phyloP scores from a whole-genome alignment of 2,113 vertebrate species.

The Agelaius phoeniceus region DNA sequence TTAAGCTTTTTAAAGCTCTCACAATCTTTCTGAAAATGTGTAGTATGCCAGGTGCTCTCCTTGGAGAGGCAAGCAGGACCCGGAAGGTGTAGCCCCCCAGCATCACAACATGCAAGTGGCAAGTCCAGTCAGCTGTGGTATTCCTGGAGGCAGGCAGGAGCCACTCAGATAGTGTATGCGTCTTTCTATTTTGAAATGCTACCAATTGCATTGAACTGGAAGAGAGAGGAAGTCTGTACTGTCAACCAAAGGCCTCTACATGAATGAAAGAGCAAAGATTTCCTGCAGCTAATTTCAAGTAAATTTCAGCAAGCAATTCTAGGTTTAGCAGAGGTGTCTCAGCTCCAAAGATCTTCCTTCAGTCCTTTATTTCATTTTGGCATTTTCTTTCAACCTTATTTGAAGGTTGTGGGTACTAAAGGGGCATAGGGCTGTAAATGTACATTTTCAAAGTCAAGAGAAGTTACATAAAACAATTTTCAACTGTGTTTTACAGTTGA shows the following conservation, averaged over 20 bases:
- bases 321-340: background rate
- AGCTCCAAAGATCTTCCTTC: background rate
- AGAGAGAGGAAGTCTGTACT: background rate
- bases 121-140: background rate
- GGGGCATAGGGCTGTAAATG: background rate
- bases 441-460: background rate
- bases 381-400: background rate
- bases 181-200: background rate
- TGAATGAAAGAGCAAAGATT: conserved; percentile 4
- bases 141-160: background rate
- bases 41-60: background rate
- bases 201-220: background rate
- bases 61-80: background rate
- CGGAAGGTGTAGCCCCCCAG: background rate
- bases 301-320: background rate
- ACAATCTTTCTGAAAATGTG: background rate
- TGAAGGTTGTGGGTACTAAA: background rate
- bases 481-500: background rate
- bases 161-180: background rate
- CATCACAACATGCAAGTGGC: accelerated
- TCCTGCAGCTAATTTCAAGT: background rate
- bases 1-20: background rate
- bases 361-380: background rate
- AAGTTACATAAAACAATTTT: background rate
- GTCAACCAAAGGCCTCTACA: background rate